phyloP scores from a whole-genome alignment of 2,888 invertebrate genomes.

The Leptopterna dolabrata region DNA sequence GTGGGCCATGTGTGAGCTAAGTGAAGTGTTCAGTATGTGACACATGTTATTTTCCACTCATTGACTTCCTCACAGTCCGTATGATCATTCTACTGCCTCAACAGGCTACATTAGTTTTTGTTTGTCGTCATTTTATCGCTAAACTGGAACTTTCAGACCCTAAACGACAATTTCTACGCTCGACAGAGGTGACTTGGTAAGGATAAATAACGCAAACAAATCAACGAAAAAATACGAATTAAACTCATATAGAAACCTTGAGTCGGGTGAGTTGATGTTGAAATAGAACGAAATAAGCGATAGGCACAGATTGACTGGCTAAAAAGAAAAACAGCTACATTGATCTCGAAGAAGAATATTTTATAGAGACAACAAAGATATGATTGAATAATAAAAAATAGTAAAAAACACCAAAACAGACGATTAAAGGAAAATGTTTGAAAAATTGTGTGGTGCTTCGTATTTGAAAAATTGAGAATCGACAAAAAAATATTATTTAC shows the following conservation, averaged over 20 bases:
- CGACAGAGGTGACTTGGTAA: slow-evolving; percentile 54
- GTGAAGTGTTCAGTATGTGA: slow-evolving; percentile 55
- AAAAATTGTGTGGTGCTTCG: slow-evolving; percentile 23
- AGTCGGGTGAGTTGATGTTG: neutral
- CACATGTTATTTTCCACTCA: slow-evolving; percentile 30
- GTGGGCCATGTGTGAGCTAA: slow-evolving; percentile 32
- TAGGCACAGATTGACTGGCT: neutral
- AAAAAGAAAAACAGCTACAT: neutral
- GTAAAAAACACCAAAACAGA: slow-evolving; percentile 23
- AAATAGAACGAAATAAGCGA: neutral
- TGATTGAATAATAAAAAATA: neutral
- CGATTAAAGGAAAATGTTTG: neutral
- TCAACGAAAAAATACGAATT: neutral
- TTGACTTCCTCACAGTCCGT: neutral
- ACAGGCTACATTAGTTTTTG: neutral
- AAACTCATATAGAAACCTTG: neutral
- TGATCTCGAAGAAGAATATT: neutral
- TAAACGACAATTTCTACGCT: slow-evolving; percentile 6
- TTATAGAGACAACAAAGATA: neutral
- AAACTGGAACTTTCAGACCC: neutral
- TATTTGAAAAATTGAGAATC: neutral
- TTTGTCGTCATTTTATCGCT: neutral
- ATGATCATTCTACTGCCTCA: neutral
- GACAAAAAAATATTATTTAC: slow-evolving; percentile 4
- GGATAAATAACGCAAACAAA: neutral